phyloP scores from a whole-genome alignment of 2,888 invertebrate genomes.

The Cyaniris semiargus region DNA sequence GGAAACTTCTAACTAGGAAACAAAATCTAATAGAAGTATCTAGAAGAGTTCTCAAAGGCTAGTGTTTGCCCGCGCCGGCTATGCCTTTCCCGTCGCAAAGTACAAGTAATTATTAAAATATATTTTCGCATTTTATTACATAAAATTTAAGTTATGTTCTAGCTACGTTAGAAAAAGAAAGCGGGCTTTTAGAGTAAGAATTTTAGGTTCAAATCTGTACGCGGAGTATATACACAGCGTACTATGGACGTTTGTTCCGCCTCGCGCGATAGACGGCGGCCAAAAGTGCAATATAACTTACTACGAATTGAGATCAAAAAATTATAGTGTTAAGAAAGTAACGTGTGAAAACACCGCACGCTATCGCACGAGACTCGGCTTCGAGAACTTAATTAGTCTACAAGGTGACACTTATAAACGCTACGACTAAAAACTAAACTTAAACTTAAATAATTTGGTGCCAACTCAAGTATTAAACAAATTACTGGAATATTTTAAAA shows the following conservation, averaged over 20 bases:
- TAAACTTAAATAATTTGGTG: slow-evolving; percentile 74
- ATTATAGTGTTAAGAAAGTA: slow-evolving; percentile 41
- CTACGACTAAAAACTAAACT: slow-evolving; percentile 75
- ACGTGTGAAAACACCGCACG: slow-evolving; percentile 47
- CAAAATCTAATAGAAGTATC: slow-evolving; percentile 42
- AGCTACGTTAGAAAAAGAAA: slow-evolving; percentile 79
- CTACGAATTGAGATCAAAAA: slow-evolving; percentile 55
- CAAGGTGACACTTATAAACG: slow-evolving; percentile 76
- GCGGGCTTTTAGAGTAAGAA: slow-evolving; percentile 72
- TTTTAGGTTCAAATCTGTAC: slow-evolving; percentile 76
- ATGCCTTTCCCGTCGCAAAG: slow-evolving; percentile 74
- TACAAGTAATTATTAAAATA: slow-evolving; percentile 81
- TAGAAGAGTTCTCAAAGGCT: slow-evolving; percentile 52
- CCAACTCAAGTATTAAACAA: slow-evolving; percentile 67
- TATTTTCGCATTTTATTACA: slow-evolving; percentile 80
- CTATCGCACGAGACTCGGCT: slow-evolving; percentile 61
- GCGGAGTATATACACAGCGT: slow-evolving; percentile 79
- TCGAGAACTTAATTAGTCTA: slow-evolving; percentile 76
- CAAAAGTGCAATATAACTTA: slow-evolving; percentile 48
- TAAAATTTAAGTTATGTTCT: slow-evolving; percentile 80
- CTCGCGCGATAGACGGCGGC: slow-evolving; percentile 55
- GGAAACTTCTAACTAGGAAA: slow-evolving; percentile 39
- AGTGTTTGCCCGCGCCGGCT: slow-evolving; percentile 75
- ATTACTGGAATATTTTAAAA: slow-evolving; percentile 63
- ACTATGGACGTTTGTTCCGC: slow-evolving; percentile 77